Conservation (phyloP, 2,797 vertebrate species). For the Loriculus beryllinus region DNA sequence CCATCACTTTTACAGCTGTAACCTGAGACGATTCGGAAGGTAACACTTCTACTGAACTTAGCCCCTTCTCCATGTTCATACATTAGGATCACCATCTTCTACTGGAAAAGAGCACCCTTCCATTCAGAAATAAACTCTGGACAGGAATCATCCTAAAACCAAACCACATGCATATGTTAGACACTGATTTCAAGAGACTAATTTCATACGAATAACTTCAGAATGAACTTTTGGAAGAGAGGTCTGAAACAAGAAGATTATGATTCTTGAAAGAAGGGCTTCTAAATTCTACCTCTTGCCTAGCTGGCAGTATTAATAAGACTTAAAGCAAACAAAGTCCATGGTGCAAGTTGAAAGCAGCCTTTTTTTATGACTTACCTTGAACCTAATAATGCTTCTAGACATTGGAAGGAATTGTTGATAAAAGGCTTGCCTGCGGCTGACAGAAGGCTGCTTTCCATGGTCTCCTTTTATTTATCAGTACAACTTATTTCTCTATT, state of each 20-base stretch:
- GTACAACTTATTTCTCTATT: neutral
- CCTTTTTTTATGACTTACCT: neutral
- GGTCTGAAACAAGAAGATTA: neutral
- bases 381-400: neutral
- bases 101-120: slow-evolving; percentile 68
- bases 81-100: slow-evolving; percentile 79
- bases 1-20: slow-evolving; percentile 74
- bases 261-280: neutral
- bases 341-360: neutral
- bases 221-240: neutral
- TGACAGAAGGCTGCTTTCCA: neutral
- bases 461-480: neutral
- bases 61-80: slow-evolving; percentile 90
- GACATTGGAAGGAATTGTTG: neutral
- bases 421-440: neutral
- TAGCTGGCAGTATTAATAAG: neutral
- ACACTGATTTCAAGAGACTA: neutral
- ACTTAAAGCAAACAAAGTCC: neutral
- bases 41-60: slow-evolving; percentile 84
- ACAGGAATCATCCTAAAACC: slow-evolving; percentile 69
- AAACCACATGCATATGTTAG: slow-evolving; percentile 18
- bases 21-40: slow-evolving; percentile 80
- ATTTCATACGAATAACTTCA: neutral
- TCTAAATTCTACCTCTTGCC: neutral
- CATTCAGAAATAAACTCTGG: slow-evolving; percentile 53